These are phyloP conservation scores for Enteromius paludinosus DNA, from an alignment of 2,797 vertebrate genomes.

Conservation along the genomic window DNA sequence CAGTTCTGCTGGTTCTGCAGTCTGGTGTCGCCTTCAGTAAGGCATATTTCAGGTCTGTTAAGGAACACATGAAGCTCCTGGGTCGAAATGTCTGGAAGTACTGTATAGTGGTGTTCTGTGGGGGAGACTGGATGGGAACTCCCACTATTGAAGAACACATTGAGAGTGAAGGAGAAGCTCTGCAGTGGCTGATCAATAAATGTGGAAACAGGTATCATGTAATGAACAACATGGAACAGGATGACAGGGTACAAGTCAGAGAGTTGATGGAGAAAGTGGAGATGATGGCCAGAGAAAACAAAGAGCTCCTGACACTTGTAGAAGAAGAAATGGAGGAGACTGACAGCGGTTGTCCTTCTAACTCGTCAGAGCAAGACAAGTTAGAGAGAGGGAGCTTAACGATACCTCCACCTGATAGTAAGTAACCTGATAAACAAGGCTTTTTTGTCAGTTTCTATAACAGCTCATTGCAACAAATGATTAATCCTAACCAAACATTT, in stretches of 20 bases:
- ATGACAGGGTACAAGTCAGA: neutral
- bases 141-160: neutral
- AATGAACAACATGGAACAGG: neutral
- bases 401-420: neutral
- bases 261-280: constrained; percentile 9
- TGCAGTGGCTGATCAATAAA: neutral
- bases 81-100: neutral
- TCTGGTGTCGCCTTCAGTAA: too few relatives aligned
- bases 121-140: neutral
- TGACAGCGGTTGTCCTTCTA: neutral
- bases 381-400: neutral
- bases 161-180: neutral
- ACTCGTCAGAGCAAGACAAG: neutral
- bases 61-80: constrained; percentile 6
- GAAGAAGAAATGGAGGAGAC: neutral
- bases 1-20: constrained; percentile 16
- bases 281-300: neutral
- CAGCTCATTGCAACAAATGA: too few relatives aligned
- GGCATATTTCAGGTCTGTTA: neutral
- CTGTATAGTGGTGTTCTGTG: neutral
- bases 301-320: neutral
- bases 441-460: neutral
- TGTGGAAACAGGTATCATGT: constrained; percentile 4
- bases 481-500: too few relatives aligned
- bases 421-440: neutral